Percentiles rank a stretch among this genome's conserved stretches.
These are phyloP conservation scores for Zygogramma bicolorata DNA, from an alignment of 2,888 invertebrate species.

Conservation along the genomic window DNA sequence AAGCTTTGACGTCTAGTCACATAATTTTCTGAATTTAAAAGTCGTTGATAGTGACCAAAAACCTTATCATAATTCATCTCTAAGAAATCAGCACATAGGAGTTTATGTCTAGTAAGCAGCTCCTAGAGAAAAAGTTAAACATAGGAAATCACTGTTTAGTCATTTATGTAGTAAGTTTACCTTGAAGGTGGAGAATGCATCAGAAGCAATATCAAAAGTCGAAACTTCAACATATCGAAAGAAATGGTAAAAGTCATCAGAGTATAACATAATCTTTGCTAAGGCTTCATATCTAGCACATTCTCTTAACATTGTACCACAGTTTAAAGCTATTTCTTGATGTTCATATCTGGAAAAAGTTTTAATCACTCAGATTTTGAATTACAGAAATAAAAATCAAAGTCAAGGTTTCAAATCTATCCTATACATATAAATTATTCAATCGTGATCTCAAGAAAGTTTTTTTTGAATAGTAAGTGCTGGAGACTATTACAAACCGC, in stretches of 20 bases:
- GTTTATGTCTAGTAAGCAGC: slow-evolving; percentile 93
- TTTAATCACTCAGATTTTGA: too few species aligned
- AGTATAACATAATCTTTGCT: slow-evolving; percentile 98
- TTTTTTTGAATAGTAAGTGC: background rate
- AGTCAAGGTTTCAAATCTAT: too few species aligned
- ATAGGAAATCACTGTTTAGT: slow-evolving; percentile 10
- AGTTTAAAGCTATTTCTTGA: slow-evolving; percentile 98
- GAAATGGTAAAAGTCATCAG: slow-evolving; percentile 99
- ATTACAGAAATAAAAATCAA: too few species aligned
- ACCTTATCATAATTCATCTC: slow-evolving; percentile 99
- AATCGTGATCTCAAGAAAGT: background rate
- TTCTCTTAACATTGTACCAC: slow-evolving; percentile 98
- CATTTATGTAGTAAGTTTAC: slow-evolving; percentile 67
- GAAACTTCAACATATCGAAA: slow-evolving; percentile 99
- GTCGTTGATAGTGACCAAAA: slow-evolving; percentile 95
- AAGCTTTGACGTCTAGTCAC: slow-evolving; percentile 98
- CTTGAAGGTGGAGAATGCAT: slow-evolving; percentile 99
- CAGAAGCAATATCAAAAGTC: slow-evolving; percentile 99
- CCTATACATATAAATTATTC: background rate
- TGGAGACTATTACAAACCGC: background rate
- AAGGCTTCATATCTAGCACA: slow-evolving; percentile 98
- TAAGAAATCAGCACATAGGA: slow-evolving; percentile 97
- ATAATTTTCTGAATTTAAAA: slow-evolving; percentile 99
- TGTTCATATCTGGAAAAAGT: slow-evolving; percentile 87
- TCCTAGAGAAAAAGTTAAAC: slow-evolving; percentile 73